Percentiles rank a stretch among this genome's conserved stretches.
Conservation (phyloP, 2,888 invertebrate genomes). For the Platypus cylindrus region DNA sequence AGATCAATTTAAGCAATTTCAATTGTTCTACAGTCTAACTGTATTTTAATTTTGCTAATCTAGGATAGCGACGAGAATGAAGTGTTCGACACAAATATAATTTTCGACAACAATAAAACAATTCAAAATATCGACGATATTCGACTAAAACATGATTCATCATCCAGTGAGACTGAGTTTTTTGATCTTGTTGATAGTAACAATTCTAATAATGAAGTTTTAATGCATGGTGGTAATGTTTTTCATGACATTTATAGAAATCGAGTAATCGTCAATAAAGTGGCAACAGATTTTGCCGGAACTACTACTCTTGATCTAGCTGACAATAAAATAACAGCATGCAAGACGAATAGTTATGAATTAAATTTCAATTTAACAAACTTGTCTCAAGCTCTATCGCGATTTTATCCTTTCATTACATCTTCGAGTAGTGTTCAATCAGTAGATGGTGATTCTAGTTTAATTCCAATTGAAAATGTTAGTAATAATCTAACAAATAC, state of each 20-base stretch:
- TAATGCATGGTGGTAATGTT: conserved; percentile 27
- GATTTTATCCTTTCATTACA: conserved; percentile 5
- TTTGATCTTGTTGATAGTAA: conserved; percentile 25
- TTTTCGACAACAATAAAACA: conserved; percentile 24
- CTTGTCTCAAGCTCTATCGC: conserved; percentile 10
- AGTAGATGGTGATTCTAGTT: no score
- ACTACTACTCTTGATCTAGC: no score
- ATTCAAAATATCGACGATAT: conserved; percentile 18
- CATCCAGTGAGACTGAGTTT: conserved; percentile 32
- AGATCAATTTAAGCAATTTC: no score
- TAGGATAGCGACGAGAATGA: conserved; percentile 29
- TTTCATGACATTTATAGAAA: no score
- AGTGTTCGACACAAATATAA: conserved; percentile 25
- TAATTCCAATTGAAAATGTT: no score
- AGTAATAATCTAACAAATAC: no score
- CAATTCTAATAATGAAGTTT: conserved; percentile 14
- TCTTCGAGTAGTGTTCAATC: no score
- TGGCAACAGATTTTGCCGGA: no score
- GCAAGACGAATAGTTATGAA: conserved; percentile 10
- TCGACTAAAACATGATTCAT: conserved; percentile 19
- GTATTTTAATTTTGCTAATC: conserved; percentile 1
- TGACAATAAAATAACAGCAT: conserved; percentile 23
- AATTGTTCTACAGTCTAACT: no score
- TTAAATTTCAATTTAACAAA: conserved; percentile 12
- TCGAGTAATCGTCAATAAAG: no score